Evolutionary conservation across 2,888 invertebrate genomes (phyloP).

Genomic region (Crepidodera aurea): DNA sequence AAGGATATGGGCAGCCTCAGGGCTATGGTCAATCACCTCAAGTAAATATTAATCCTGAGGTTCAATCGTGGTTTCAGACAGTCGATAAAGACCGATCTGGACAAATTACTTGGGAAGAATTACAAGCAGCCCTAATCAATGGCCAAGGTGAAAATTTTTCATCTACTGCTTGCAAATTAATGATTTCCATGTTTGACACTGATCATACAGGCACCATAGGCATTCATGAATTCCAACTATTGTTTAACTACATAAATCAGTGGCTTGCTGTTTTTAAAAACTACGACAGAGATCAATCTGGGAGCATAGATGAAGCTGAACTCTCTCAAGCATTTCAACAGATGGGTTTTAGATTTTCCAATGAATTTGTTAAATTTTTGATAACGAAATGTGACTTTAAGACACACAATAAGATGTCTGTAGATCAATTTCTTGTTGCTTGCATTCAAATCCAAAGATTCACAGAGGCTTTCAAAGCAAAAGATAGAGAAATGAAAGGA

Average conservation of each 20-base stretch:
- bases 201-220: conserved; percentile 85
- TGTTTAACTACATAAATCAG: conserved; percentile 88
- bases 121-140: conserved; percentile 83
- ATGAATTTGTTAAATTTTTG: conserved; percentile 78
- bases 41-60: conserved; percentile 1
- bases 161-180: conserved; percentile 82
- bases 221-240: conserved; percentile 82
- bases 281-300: conserved; percentile 87
- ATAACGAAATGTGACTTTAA: conserved; percentile 74
- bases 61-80: conserved; percentile 55
- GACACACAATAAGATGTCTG: conserved; percentile 71
- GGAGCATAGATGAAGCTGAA: conserved; percentile 83
- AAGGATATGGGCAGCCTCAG: background rate
- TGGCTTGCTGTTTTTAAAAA: conserved; percentile 87
- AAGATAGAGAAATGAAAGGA: conserved; percentile 83
- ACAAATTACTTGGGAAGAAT: conserved; percentile 77
- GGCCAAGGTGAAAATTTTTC: conserved; percentile 88
- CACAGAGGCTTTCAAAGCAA: conserved; percentile 84
- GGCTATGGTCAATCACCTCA: conserved; percentile 1
- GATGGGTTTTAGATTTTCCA: conserved; percentile 88
- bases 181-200: conserved; percentile 92
- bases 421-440: conserved; percentile 88
- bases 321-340: conserved; percentile 79
- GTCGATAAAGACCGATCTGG: conserved; percentile 88
- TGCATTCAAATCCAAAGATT: conserved; percentile 90